Conservation (phyloP, 2,113 vertebrate genomes). For the Equus przewalskii region DNA sequence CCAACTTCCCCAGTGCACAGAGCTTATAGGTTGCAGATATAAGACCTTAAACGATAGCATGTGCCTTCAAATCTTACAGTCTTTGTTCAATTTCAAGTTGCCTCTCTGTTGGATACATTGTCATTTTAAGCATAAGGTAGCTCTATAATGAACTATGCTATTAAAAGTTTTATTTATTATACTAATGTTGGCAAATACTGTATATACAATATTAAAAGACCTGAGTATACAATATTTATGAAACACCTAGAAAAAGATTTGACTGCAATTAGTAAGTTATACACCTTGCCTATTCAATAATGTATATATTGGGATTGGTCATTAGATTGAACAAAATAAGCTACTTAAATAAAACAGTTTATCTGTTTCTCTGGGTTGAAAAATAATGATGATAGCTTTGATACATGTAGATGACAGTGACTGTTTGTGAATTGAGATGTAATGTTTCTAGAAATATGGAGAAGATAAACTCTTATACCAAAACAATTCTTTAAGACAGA, state of each 20-base stretch:
- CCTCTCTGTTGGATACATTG: background rate
- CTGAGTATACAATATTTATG: background rate
- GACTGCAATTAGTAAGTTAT: background rate
- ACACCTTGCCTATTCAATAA: background rate
- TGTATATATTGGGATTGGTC: background rate
- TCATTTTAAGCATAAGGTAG: background rate
- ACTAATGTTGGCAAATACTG: background rate
- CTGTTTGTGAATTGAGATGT: background rate
- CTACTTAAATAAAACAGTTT: background rate
- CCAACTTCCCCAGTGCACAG: background rate
- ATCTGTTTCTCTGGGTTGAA: background rate
- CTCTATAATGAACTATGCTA: background rate
- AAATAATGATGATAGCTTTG: background rate
- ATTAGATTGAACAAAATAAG: slow-evolving; percentile 13
- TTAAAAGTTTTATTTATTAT: background rate
- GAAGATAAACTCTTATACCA: background rate
- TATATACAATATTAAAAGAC: background rate
- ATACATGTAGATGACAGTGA: background rate
- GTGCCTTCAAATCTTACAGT: background rate
- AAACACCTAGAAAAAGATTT: slow-evolving; percentile 31
- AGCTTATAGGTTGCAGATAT: background rate
- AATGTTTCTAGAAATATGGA: background rate
- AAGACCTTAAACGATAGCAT: background rate
- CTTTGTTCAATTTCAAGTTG: background rate
- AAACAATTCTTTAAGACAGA: background rate